Conservation (phyloP, 2,797 vertebrate species). For the Lophius americanus region DNA sequence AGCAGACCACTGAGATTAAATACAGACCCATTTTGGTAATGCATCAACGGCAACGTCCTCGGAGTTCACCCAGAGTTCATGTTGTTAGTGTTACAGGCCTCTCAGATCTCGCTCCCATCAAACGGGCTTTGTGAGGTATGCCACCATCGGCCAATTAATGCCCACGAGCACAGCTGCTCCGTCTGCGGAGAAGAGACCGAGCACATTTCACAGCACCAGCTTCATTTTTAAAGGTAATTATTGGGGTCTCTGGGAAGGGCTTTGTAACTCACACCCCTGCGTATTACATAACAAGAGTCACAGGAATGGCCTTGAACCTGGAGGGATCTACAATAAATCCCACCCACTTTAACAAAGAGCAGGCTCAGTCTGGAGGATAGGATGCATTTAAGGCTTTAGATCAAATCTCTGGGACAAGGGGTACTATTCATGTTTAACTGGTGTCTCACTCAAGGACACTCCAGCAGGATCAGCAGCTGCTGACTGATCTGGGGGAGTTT, state of each 20-base stretch:
- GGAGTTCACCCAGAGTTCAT: conserved; percentile 74
- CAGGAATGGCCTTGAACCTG: conserved; percentile 39
- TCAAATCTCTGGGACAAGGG: conserved; percentile 37
- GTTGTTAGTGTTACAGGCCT: conserved; percentile 63
- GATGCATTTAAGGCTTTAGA: conserved; percentile 44
- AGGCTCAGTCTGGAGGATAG: conserved; percentile 13
- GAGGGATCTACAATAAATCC: conserved; percentile 37
- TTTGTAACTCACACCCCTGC: conserved; percentile 50
- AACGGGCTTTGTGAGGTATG: conserved; percentile 66
- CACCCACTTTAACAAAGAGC: conserved; percentile 27
- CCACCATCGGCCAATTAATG: conserved; percentile 71
- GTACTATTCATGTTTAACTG: conserved; percentile 36
- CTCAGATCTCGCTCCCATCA: conserved; percentile 72
- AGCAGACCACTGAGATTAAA: conserved; percentile 55
- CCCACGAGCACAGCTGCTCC: conserved; percentile 50
- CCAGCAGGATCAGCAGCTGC: conserved; percentile 35
- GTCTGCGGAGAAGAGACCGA: conserved; percentile 32
- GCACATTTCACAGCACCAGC: conserved; percentile 36
- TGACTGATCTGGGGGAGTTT: conserved; percentile 19
- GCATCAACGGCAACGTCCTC: conserved; percentile 33
- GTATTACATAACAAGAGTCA: conserved; percentile 42
- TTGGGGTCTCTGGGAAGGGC: conserved; percentile 39
- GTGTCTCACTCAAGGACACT: conserved; percentile 31
- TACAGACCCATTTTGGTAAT: conserved; percentile 49
- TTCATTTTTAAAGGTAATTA: conserved; percentile 41